Evolutionary conservation across 2,797 vertebrate genomes (phyloP), one percentile per base, ranked within the genome.

Genomic region (Acropternis orthonyx): DNA sequence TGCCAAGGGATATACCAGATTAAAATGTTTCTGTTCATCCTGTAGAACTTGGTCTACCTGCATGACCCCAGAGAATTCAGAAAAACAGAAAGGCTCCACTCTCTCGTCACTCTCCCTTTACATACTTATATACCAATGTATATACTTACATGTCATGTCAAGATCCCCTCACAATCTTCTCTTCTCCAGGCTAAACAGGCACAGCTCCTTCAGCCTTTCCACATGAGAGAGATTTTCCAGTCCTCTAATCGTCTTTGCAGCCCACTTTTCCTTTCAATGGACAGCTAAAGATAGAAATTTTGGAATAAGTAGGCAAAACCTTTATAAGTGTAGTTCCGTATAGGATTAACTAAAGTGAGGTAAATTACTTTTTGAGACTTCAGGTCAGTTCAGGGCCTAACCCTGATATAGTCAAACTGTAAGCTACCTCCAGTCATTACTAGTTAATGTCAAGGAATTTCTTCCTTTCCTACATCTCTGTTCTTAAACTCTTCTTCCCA

Each of bases 281-380:
- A 28, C 28, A 91, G 21, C 2, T 88, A 56, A 83, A 89, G 27
- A 39, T 37, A 63, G 36, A 79, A 56, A 80, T 74, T 85, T 80
- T 26, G 22, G 28, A 74, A 30, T 71, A 85, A 77, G 13, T 23
- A 88, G 24, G 12, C n/a, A 74, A 12, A 83, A 65, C 36, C 21
- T 80, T 63, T 46, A 37, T n/a, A 71, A 91, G 73, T 46, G 5
- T 4, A 46, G 34, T 49, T 85, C 12, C 4, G 89, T 75, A 46
- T 3, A 74, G 19, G 49, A 88, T 92, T 89, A 85, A 65, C 24
- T 49, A 30, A 74, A 74, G 21, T 23, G 24, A 85, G 16, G 4
- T 36, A 78, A 58, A 89, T 72, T 81, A 63, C 6, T 83, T 89
- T 87, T 63, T 34, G 52, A 59, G 78, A 76, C 49, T 41, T 63